Evolutionary conservation across 2,113 vertebrate genomes (phyloP), one percentile per base, ranked within the genome.

Genomic region (Lichenostomus cassidix): DNA sequence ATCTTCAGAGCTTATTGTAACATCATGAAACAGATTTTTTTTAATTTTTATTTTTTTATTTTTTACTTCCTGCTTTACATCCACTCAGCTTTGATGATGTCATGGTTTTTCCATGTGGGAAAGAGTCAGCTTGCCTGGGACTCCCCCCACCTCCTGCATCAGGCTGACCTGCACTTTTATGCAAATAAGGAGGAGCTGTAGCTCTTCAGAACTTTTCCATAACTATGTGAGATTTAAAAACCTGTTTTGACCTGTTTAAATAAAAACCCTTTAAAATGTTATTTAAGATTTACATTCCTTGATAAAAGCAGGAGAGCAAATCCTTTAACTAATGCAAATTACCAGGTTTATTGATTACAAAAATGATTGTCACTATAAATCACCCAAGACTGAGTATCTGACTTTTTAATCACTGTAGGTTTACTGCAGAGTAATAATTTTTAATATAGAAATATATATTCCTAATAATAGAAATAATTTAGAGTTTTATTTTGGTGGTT

Each of bases 51-150:
- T 55, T 65, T 75, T 87, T 97, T 39, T 39, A 39, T 39, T 97
- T 97, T 97, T 60, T 49, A 94, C 97, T 98, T 98, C 97, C 97
- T 98, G 96, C 94, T 98, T 98, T 97, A 96, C 93, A 96, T 97
- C 97, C 96, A 97, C 97, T 94, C 85, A 94, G 73, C 93, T 97
- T 88, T 92, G 97, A 94, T 98, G 98, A 98, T 97, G 97, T 98
- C 97, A 98, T 97, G 98, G 98, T 98, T 98, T 98, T 98, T 98
- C 98, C 98, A 98, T 98, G 97, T 98, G 97, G 98, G 98, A 98
- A 97, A 97, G 95, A 97, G 92, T 97, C 97, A 98, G 96, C 96
- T 96, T 65, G 78, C 83, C 91, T 82, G 98, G 98, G 98, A 98
- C 98, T 98, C 98, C 98, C 98, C 97, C 69, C 93, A 91, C 97